Evolutionary conservation across 2,113 vertebrate genomes (phyloP).

Genomic region (Pagrus major): DNA sequence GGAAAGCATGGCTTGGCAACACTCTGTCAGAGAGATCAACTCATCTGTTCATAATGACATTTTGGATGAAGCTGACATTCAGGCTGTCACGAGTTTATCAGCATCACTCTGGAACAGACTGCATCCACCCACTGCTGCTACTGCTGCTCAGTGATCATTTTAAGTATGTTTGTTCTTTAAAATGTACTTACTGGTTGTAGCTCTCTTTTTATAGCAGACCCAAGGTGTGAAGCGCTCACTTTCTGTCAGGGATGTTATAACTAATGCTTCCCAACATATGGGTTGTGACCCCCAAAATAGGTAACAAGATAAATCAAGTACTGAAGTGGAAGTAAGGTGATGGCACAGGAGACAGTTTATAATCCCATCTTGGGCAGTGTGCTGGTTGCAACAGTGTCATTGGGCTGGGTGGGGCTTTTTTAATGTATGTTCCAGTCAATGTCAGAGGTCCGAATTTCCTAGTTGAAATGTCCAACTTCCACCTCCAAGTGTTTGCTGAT

Average conservation of each 20-base stretch:
- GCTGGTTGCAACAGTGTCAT: not conserved
- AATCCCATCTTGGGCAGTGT: too few relatives aligned
- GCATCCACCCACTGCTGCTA: slow-evolving; percentile 6
- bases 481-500: too few relatives aligned
- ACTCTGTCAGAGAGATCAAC: slow-evolving; percentile 16
- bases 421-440: too few relatives aligned
- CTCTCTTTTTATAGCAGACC: not conserved
- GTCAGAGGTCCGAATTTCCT: too few relatives aligned
- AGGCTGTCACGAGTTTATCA: slow-evolving; percentile 21
- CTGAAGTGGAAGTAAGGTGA: not conserved
- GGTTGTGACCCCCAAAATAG: not conserved
- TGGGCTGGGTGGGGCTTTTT: not conserved
- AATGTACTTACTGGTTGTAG: not conserved
- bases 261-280: not conserved
- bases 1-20: not conserved
- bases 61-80: slow-evolving; percentile 20
- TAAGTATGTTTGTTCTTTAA: not conserved
- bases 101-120: slow-evolving; percentile 2
- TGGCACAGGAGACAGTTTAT: too few relatives aligned
- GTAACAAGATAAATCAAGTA: too few relatives aligned
- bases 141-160: not conserved
- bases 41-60: slow-evolving; percentile 24
- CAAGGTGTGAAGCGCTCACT: too few relatives aligned
- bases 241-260: too few relatives aligned
- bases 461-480: too few relatives aligned